phyloP scores from a whole-genome alignment of 2,113 vertebrate genomes.

The Colius striatus region DNA sequence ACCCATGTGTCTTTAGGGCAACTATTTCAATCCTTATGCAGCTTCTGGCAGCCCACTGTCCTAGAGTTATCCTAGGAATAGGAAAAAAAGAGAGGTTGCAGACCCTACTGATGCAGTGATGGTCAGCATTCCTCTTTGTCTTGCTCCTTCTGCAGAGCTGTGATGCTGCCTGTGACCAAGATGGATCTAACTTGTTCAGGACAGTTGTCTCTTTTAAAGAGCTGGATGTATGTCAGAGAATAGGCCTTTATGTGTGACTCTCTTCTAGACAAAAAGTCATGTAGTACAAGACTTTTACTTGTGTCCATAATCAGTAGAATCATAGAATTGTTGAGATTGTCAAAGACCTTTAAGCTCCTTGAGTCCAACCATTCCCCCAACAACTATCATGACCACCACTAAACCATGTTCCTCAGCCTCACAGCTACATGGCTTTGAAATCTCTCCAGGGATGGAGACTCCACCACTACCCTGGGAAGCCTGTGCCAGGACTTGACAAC shows the following conservation, averaged over 20 bases:
- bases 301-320: neutral
- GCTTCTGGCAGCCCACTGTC: rapidly evolving
- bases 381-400: too few relatives aligned
- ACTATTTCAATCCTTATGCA: rapidly evolving
- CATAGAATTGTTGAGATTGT: neutral
- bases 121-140: neutral
- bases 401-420: too few relatives aligned
- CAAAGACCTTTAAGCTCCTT: neutral
- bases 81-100: neutral
- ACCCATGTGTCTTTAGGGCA: neutral
- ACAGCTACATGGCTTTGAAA: too few relatives aligned
- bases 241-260: neutral
- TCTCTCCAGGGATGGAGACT: too few relatives aligned
- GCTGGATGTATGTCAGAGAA: neutral
- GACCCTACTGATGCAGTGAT: neutral
- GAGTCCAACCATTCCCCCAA: neutral
- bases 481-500: too few relatives aligned
- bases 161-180: neutral
- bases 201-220: neutral
- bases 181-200: neutral
- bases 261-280: neutral
- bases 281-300: neutral
- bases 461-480: too few relatives aligned
- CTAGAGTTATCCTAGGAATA: neutral
- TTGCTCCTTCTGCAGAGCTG: neutral